phyloP scores from a whole-genome alignment of 2,797 vertebrate genomes.

The Scyliorhinus canicula region DNA sequence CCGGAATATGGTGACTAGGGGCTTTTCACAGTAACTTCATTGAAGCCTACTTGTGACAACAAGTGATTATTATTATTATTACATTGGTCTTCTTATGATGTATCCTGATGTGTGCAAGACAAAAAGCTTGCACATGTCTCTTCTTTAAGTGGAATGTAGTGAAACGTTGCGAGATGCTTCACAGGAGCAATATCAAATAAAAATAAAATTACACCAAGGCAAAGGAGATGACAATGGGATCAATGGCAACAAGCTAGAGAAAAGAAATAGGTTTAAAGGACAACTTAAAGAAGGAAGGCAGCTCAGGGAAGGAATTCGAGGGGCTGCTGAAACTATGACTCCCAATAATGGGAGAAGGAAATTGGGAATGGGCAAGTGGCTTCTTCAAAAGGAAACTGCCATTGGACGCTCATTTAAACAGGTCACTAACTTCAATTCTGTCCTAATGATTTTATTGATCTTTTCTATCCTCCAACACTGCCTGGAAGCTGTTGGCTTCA shows the following conservation, averaged over 20 bases:
- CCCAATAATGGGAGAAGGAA: neutral
- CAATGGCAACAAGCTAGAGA: neutral
- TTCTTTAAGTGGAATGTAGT: no score
- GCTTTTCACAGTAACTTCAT: no score
- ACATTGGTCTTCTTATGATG: no score
- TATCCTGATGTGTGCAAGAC: no score
- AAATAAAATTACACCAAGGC: neutral
- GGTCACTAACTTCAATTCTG: neutral
- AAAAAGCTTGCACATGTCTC: no score
- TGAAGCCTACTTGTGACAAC: no score
- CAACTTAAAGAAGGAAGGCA: neutral
- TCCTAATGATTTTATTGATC: neutral
- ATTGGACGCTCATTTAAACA: neutral
- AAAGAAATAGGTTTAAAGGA: neutral
- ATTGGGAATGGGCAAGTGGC: neutral
- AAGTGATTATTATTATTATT: no score
- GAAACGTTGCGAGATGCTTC: no score
- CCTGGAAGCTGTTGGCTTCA: neutral
- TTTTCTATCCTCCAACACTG: neutral
- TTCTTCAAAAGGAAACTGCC: neutral
- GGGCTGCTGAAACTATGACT: neutral
- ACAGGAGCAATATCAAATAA: no score
- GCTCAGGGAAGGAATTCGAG: neutral
- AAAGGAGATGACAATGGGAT: neutral
- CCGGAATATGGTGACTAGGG: no score